These are phyloP conservation scores for Sebastes steindachneri DNA, from an alignment of 2,797 vertebrate species.

Conservation along the genomic window DNA sequence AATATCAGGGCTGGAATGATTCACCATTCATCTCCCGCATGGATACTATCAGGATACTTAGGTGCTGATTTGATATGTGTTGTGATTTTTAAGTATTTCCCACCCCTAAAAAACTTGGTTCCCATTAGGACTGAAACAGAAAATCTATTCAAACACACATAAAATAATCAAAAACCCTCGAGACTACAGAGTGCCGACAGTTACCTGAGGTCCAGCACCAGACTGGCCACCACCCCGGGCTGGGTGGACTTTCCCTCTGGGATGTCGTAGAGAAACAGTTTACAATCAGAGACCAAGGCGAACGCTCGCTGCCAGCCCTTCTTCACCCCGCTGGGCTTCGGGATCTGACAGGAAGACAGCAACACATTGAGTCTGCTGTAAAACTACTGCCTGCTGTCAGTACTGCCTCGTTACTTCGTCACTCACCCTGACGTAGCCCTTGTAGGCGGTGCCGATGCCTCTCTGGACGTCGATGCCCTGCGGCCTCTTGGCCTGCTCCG, in stretches of 20 bases:
- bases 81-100: no score
- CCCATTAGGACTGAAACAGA: no score
- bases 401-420: accelerated
- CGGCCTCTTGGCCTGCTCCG: slow-evolving; percentile 94
- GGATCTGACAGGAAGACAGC: slow-evolving; percentile 83
- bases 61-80: accelerated
- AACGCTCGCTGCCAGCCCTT: slow-evolving; percentile 97
- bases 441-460: slow-evolving; percentile 97
- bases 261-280: slow-evolving; percentile 95
- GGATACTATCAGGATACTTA: no score
- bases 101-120: no score
- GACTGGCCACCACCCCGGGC: slow-evolving; percentile 90
- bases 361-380: background rate
- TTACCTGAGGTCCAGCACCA: slow-evolving; percentile 96
- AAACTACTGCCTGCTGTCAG: background rate
- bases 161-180: background rate
- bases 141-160: background rate
- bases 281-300: slow-evolving; percentile 96
- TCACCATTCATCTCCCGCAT: no score
- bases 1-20: background rate
- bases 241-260: slow-evolving; percentile 95
- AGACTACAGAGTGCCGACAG: background rate
- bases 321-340: slow-evolving; percentile 96
- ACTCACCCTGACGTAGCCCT: slow-evolving; percentile 94
- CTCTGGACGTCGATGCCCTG: slow-evolving; percentile 96